These are phyloP conservation scores for Hydropotes inermis DNA, from an alignment of 2,113 vertebrate genomes.

Conservation along the genomic window DNA sequence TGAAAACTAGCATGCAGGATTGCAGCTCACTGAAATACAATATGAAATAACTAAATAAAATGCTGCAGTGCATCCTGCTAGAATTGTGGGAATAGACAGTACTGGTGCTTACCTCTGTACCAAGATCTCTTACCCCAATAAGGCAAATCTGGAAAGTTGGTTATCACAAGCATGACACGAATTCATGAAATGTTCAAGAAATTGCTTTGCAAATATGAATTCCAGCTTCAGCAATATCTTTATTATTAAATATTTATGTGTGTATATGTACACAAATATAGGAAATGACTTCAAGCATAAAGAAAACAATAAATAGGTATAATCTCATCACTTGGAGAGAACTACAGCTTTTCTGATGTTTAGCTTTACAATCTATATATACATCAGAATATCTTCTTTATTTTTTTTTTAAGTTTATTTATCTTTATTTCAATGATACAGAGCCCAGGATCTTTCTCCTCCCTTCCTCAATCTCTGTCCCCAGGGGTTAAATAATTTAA, in stretches of 20 bases:
- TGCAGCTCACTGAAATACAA: not conserved
- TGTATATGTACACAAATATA: not conserved
- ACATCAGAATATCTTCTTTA: not conserved
- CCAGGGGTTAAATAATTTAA: slow-evolving; percentile 72
- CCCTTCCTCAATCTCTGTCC: slow-evolving; percentile 46
- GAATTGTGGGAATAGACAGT: not conserved
- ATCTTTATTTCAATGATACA: slow-evolving; percentile 74
- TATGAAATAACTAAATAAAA: not conserved
- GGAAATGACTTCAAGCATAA: not conserved
- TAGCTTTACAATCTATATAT: not conserved
- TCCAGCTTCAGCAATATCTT: not conserved
- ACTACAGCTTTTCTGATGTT: not conserved
- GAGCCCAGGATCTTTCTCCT: slow-evolving; percentile 46
- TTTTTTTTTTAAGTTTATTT: too few relatives aligned
- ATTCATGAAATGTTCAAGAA: not conserved
- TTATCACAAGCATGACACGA: not conserved
- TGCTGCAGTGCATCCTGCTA: not conserved
- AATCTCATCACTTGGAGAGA: not conserved
- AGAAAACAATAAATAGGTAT: not conserved
- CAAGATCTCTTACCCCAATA: not conserved
- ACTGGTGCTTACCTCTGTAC: not conserved
- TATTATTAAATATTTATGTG: not conserved
- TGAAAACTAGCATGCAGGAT: not conserved
- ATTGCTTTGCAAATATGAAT: slow-evolving; percentile 13
- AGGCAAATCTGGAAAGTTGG: not conserved